Conservation (phyloP, 2,888 invertebrate species). For the Augochlorella aurata region DNA sequence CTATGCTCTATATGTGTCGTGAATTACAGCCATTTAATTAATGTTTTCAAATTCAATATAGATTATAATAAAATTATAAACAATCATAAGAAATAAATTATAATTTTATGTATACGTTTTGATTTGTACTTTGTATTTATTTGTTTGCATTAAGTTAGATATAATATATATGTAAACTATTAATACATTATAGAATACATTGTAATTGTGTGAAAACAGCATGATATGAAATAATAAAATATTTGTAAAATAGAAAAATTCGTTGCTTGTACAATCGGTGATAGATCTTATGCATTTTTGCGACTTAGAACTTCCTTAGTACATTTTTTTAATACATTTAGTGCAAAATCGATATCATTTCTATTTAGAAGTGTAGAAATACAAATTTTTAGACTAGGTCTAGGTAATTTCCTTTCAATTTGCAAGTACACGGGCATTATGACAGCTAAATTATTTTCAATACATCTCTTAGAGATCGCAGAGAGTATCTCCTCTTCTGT, state of each 20-base stretch:
- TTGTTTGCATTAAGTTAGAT: constrained; percentile 27
- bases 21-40: constrained; percentile 1
- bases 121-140: constrained; percentile 39
- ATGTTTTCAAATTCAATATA: constrained; percentile 5
- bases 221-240: constrained; percentile 18
- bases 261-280: constrained; percentile 12
- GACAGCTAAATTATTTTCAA: constrained; percentile 87
- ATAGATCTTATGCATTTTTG: constrained; percentile 14
- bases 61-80: constrained; percentile 11
- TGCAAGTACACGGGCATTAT: constrained; percentile 88
- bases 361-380: constrained; percentile 86
- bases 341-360: constrained; percentile 84
- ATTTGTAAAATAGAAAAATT: constrained; percentile 10
- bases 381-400: constrained; percentile 89
- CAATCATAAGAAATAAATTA: constrained; percentile 6
- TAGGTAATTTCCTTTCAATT: constrained; percentile 86
- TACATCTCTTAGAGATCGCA: constrained; percentile 86
- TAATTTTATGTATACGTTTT: constrained; percentile 8
- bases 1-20: neutral
- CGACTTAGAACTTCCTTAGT: constrained; percentile 76
- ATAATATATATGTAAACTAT: constrained; percentile 14
- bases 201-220: constrained; percentile 22
- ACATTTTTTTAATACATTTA: constrained; percentile 81
- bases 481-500: constrained; percentile 84
- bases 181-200: constrained; percentile 24